These are phyloP conservation scores for Edolisoma coerulescens DNA, from an alignment of 2,113 vertebrate genomes.

Conservation along the genomic window DNA sequence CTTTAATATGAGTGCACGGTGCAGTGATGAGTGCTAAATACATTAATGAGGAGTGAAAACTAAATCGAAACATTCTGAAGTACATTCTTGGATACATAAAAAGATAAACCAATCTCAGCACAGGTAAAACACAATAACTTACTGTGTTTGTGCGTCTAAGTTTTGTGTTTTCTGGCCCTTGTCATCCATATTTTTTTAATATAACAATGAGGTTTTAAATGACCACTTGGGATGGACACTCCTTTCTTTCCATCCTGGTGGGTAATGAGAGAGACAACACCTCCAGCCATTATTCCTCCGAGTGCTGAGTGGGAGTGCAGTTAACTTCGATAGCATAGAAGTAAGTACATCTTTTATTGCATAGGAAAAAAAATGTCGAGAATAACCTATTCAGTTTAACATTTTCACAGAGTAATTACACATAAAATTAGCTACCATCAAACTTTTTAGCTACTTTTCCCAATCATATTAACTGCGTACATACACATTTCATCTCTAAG, in stretches of 20 bases:
- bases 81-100: not conserved
- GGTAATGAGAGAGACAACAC: conserved; percentile 76
- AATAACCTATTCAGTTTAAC: conserved; percentile 61
- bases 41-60: not conserved
- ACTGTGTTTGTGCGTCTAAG: conserved; percentile 35
- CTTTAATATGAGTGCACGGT: not conserved
- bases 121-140: not conserved
- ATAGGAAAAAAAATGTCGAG: conserved; percentile 13
- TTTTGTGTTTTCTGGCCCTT: conserved; percentile 71
- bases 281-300: conserved; percentile 59
- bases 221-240: conserved; percentile 67
- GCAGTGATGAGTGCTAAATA: not conserved
- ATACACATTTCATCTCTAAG: conserved; percentile 13
- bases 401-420: conserved; percentile 62
- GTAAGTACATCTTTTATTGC: conserved; percentile 58
- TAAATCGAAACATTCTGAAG: not conserved
- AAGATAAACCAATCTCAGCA: not conserved
- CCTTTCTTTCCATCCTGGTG: conserved; percentile 65
- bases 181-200: conserved; percentile 72
- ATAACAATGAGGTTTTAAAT: conserved; percentile 78
- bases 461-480: conserved; percentile 6
- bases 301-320: conserved; percentile 68
- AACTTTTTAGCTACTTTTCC: conserved; percentile 39
- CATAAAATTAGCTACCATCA: conserved; percentile 54
- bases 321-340: conserved; percentile 64